Base-by-base conservation (phyloP, 2,113 vertebrate genomes). In the Dipodomys merriami region DNA sequence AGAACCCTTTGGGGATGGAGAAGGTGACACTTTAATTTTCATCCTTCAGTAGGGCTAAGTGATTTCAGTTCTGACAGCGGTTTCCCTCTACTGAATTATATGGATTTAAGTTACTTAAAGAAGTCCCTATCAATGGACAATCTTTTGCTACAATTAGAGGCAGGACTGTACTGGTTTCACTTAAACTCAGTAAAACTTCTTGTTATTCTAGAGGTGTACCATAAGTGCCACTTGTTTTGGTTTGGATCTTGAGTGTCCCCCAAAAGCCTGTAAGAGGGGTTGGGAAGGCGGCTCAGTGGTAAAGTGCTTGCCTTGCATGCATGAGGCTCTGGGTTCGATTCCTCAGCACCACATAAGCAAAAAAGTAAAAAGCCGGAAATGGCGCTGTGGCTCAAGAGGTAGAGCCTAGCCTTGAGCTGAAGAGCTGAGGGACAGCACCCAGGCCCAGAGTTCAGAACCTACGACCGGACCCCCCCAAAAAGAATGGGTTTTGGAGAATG, bases 31-130 rank as follows among this genome's bases (percentile, higher is more conserved):
- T 73, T 90, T 81, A 1, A 64, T 29, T 62, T 67, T 25, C 13
- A 23, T 4, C 15, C 44, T 60, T 77, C 33, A 33, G 6, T 4
- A 11, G 3, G 12, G 81, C 35, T 49, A 18, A 33, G 35, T 64
- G 29, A 67, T 64, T 35, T 39, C 4, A 78, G 8, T 15, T 90
- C 29, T 35, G 7, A 57, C 1, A 30, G 23, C 2, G 5, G 7
- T 49, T 29, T 13, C 27, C 20, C 74, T 81, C 44, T 16, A 71
- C 0, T 67, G 20, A 29, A 72, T 39, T 9, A 20, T 7, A n/a
- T 57, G 27, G 62, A n/a, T 39, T 39, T 44, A 72, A 39, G 23
- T 86, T 91, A 95, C 27, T 90, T 82, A 69, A 35, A 85, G 20
- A 90, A 74, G 33, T 60, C 39, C 30, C 49, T 49, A 60, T 29